These are phyloP conservation scores for Graptemys geographica DNA, from an alignment of 2,797 vertebrate species.

Conservation along the genomic window DNA sequence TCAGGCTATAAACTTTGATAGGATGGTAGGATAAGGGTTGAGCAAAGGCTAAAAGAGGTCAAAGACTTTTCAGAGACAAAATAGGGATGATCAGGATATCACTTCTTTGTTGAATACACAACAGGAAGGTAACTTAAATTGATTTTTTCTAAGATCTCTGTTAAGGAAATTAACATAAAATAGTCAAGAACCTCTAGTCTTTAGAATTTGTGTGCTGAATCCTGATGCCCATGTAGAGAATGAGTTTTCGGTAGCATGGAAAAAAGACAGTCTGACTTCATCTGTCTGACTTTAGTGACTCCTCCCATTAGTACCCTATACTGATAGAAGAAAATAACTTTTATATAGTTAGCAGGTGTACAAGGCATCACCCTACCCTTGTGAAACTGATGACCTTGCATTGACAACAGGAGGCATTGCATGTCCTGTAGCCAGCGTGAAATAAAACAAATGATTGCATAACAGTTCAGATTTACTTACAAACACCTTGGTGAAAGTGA, in stretches of 20 bases:
- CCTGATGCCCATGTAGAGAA: not conserved
- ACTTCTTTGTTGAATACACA: not conserved
- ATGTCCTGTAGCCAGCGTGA: not conserved
- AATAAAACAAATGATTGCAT: not conserved
- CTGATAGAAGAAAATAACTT: not conserved
- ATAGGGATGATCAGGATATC: not conserved
- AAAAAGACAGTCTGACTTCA: not conserved
- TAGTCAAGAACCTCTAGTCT: not conserved
- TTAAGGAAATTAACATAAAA: not conserved
- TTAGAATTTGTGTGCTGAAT: not conserved
- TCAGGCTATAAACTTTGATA: not conserved
- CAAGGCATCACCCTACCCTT: not conserved
- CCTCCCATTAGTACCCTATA: not conserved
- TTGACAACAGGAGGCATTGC: not conserved
- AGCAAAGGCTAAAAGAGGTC: not conserved
- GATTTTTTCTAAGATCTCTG: not conserved
- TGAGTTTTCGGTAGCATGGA: not conserved
- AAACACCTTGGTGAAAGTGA: not conserved
- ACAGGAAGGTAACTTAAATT: not conserved
- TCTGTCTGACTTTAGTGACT: not conserved
- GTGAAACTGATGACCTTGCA: not conserved
- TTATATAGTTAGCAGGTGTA: not conserved
- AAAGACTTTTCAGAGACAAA: not conserved
- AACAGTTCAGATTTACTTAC: not conserved
- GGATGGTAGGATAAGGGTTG: not conserved